Base-by-base conservation (phyloP, 1,140 invertebrate species). In the Pogonognathellus flavescens region DNA sequence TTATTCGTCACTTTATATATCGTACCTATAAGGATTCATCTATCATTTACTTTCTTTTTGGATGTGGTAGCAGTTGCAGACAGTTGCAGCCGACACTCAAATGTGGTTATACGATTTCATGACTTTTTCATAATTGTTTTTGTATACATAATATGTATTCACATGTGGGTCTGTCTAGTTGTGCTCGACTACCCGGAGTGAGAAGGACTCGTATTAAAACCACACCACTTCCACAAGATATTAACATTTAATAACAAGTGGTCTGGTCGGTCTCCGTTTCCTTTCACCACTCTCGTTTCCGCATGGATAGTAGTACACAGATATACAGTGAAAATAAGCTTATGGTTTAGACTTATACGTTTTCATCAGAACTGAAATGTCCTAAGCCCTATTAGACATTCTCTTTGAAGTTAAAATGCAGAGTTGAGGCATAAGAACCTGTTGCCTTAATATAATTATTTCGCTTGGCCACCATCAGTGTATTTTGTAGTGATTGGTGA, bases 361-460 rank as follows among this genome's bases (percentile, higher is more conserved):
- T 50, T 76, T 70, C 41, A 25, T 50, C 14, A 49, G 70, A 31
- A 76, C 41, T 76, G 70, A 49, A 76, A 76, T 76, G 70, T 76
- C 31, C 70, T 76, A 49, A 76, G 70, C 41, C 41, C 16, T 50
- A 76, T 76, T 76, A 49, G 41, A 50, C n/a, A 76, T 76, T 76
- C 41, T 18, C 70, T 76, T 76, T 76, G 70, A 76, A 41, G 70
- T 76, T 76, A 76, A 76, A 76, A 76, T 76, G 70, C 70, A 49
- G 31, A 76, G 70, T 76, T 49, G 70, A 25, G 25, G 62, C 31
- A 49, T 50, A 18, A 31, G 16, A 76, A 76, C 70, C 70, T 76
- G 70, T 76, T 76, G 70, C 70, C 70, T 57, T 76, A 76, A 76
- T 76, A 76, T 76, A 76, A 76, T 76, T 76, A 76, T 76, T 76